phyloP scores from a whole-genome alignment of 2,888 invertebrate genomes.

The Tetramorium bicarinatum region DNA sequence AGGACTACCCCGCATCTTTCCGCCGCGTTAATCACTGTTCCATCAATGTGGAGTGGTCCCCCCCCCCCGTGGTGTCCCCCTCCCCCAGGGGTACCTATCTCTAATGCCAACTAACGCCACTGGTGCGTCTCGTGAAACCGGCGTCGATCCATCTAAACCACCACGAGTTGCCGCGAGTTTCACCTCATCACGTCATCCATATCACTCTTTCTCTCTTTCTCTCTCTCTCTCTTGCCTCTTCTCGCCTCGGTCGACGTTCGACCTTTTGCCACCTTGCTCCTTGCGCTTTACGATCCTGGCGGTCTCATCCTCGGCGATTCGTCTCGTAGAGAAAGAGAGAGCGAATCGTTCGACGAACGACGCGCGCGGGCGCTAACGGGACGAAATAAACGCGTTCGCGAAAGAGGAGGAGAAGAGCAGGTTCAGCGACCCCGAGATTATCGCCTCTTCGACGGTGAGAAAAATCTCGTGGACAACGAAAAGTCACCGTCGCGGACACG shows the following conservation, averaged over 20 bases:
- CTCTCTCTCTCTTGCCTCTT: conserved; percentile 34
- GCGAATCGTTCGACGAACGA: neutral
- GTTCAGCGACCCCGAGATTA: conserved; percentile 66
- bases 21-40: conserved; percentile 68
- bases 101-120: conserved; percentile 55
- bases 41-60: conserved; percentile 63
- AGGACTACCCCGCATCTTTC: conserved; percentile 87
- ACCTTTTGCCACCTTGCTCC: conserved; percentile 32
- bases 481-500: conserved; percentile 56
- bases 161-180: conserved; percentile 46
- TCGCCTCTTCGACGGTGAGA: conserved; percentile 50
- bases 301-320: conserved; percentile 64
- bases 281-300: conserved; percentile 65
- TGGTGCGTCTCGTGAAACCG: conserved; percentile 63
- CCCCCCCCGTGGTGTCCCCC: conserved; percentile 14
- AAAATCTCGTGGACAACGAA: conserved; percentile 64
- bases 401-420: conserved; percentile 8
- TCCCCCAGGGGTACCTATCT: conserved; percentile 55
- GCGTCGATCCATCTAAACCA: conserved; percentile 73
- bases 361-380: conserved; percentile 29
- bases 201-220: conserved; percentile 50
- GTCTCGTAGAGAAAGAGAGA: conserved; percentile 27
- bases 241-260: conserved; percentile 30
- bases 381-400: conserved; percentile 34
- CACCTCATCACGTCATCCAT: conserved; percentile 71